Evolutionary conservation across 2,113 vertebrate genomes (phyloP).

Genomic region (Bostrychus sinensis): DNA sequence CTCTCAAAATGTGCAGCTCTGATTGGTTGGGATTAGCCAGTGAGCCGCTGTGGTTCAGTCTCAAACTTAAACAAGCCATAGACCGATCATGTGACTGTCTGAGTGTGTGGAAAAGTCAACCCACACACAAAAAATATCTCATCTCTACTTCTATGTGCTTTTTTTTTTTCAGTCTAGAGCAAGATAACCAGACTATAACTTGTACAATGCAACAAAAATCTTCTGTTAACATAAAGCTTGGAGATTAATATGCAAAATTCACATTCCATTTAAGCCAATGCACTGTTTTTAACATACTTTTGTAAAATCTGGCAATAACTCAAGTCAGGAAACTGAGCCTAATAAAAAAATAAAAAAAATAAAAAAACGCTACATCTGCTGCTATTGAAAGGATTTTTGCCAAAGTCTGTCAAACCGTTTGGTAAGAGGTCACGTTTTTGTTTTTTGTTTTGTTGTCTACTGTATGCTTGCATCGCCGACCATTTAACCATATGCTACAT

Average conservation of each 20-base stretch:
- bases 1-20: conserved; percentile 26
- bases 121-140: neutral
- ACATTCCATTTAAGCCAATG: no score
- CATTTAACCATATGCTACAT: conserved; percentile 24
- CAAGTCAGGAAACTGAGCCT: neutral
- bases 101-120: neutral
- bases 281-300: neutral
- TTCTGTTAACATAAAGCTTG: no score
- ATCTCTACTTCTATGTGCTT: neutral
- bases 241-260: no score
- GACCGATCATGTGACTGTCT: conserved; percentile 47
- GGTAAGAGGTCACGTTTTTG: neutral
- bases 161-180: no score
- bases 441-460: neutral
- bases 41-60: conserved; percentile 28
- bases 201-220: no score
- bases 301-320: neutral
- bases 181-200: no score
- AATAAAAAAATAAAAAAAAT: neutral
- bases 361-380: neutral
- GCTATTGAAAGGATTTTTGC: no score
- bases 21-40: conserved; percentile 60
- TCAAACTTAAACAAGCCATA: conserved; percentile 45
- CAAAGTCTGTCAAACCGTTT: neutral
- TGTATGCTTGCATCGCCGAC: conserved; percentile 26